These are phyloP conservation scores for Leucoma salicis DNA, from an alignment of 2,888 invertebrate genomes.

Conservation along the genomic window DNA sequence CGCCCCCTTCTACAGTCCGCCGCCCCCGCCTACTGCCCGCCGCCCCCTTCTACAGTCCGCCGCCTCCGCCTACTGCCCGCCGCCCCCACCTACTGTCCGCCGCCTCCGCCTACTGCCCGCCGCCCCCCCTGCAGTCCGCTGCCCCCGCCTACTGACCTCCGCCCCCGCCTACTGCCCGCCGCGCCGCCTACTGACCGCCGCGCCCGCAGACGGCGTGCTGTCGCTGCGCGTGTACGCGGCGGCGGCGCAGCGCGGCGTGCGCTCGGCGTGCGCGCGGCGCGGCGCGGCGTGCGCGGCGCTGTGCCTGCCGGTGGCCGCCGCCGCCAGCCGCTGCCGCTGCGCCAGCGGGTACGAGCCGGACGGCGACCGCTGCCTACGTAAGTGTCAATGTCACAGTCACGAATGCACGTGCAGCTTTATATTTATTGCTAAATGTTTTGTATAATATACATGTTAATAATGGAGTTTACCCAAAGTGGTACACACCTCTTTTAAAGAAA, in stretches of 20 bases:
- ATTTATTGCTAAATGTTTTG: too few relatives aligned
- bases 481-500: too few relatives aligned
- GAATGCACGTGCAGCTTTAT: too few relatives aligned
- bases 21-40: too few relatives aligned
- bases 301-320: conserved; percentile 85
- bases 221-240: conserved; percentile 88
- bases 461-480: too few relatives aligned
- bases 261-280: conserved; percentile 82
- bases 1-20: background rate
- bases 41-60: too few relatives aligned
- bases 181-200: background rate
- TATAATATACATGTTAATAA: too few relatives aligned
- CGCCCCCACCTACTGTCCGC: background rate
- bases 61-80: background rate
- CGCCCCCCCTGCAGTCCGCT: too few relatives aligned
- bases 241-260: conserved; percentile 64
- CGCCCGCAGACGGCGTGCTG: conserved; percentile 81
- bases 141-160: too few relatives aligned
- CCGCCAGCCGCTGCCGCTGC: conserved; percentile 86
- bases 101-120: too few relatives aligned
- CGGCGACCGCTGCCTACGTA: conserved; percentile 42
- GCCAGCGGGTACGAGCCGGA: conserved; percentile 83
- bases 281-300: conserved; percentile 87
- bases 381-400: too few relatives aligned
- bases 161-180: background rate